Evolutionary conservation across 1,140 invertebrate species (phyloP).

Genomic region (Pseudomyrmex gracilis): DNA sequence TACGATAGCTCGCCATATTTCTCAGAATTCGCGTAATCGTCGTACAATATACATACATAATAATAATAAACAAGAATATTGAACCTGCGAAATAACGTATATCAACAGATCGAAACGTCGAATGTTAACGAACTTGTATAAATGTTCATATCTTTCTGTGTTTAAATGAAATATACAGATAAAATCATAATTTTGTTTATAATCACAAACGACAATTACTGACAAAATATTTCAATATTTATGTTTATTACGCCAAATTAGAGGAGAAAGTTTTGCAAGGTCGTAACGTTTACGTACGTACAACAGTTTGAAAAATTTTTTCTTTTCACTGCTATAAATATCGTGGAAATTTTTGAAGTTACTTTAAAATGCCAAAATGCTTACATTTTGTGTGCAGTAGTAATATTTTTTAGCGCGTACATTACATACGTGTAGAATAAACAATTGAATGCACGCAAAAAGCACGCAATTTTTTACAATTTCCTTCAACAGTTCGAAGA

Average conservation of each 20-base stretch:
- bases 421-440: constrained; percentile 26
- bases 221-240: background rate
- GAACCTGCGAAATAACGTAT: constrained; percentile 25
- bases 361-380: constrained; percentile 33
- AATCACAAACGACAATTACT: background rate
- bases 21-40: constrained; percentile 76
- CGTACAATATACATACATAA: constrained; percentile 62
- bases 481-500: constrained; percentile 65
- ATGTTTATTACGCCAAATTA: background rate
- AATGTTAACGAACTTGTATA: background rate
- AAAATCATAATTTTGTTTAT: background rate
- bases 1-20: constrained; percentile 81
- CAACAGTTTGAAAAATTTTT: background rate
- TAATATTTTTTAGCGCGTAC: constrained; percentile 3
- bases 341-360: background rate
- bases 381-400: constrained; percentile 2
- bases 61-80: constrained; percentile 58
- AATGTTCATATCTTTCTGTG: background rate
- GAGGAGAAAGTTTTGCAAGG: background rate
- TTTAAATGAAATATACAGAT: background rate
- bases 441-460: constrained; percentile 40
- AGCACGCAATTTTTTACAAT: constrained; percentile 35
- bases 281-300: background rate
- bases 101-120: background rate
- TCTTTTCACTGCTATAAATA: background rate